A percentile compares a stretch with the other conserved stretches of the same genome.
These are phyloP conservation scores for Drosophila falleni DNA, from an alignment of 2,888 invertebrate species.

Conservation along the genomic window DNA sequence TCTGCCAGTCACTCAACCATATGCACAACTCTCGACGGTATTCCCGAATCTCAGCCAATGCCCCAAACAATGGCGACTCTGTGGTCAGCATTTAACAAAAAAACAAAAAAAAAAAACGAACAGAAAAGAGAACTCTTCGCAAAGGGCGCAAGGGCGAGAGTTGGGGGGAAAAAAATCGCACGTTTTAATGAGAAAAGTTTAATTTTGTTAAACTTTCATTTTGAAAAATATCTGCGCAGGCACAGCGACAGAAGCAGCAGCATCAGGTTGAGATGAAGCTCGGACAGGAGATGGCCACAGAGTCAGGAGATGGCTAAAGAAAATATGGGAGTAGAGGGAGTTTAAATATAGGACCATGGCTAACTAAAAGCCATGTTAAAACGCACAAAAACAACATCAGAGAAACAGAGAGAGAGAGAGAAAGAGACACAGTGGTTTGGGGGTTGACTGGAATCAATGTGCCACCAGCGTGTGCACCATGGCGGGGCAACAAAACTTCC, in stretches of 20 bases:
- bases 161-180: conserved; percentile 72
- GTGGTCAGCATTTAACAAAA: conserved; percentile 69
- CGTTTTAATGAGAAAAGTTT: conserved; percentile 85
- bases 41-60: conserved; percentile 65
- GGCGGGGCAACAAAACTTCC: conserved; percentile 67
- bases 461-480: conserved; percentile 28
- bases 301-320: conserved; percentile 31
- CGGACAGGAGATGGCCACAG: conserved; percentile 27
- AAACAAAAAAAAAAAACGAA: conserved; percentile 32
- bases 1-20: conserved; percentile 65
- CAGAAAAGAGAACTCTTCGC: conserved; percentile 10
- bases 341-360: conserved; percentile 49
- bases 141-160: conserved; percentile 22
- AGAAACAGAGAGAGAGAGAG: conserved; percentile 20
- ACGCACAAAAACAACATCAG: conserved; percentile 61
- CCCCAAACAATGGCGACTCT: conserved; percentile 65
- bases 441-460: conserved; percentile 49
- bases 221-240: conserved; percentile 76
- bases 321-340: conserved; percentile 16
- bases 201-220: conserved; percentile 83
- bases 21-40: conserved; percentile 67
- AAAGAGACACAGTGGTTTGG: neutral
- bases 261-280: conserved; percentile 32
- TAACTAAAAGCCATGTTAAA: conserved; percentile 74
- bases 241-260: conserved; percentile 27